Base-by-base conservation (phyloP, 2,888 invertebrate genomes). In the Phragmatobia fuliginosa region DNA sequence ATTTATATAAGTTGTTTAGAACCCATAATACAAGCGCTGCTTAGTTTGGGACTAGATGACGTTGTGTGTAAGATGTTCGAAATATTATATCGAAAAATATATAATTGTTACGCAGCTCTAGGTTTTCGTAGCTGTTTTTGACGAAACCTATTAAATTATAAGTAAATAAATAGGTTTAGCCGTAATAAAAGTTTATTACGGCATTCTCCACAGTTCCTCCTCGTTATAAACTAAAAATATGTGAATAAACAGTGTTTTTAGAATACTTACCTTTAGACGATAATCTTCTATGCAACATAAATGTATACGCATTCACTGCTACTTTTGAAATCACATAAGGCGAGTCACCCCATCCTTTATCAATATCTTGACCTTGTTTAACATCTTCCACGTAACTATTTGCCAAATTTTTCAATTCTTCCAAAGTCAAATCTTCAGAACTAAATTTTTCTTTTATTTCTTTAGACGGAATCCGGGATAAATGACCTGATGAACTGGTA, bases 261-360 rank as follows among this genome's bases (percentile, higher is more conserved):
- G 16, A 25, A 18, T 62, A 38, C 28, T 36, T 65, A 93, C 94
- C 92, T 89, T 80, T 87, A 4, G 80, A 67, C 2, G 76, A 62
- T 33, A 94, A 81, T 82, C 82, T 88, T 62, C 95, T 91, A 80
- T 97, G 96, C 76, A 97, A 96, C 77, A 97, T 94, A 75, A 96
- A 93, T 0, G 97, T 96, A 73, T 98, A 93, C 0, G 97, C 97
- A 73, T 96, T 96, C 0, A 97, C 95, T 2, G 96, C 97, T 14
- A 97, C 96, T 93, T 98, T 98, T 0, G 97, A 97, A 1, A 97
- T 96, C 0, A 95, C 95, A 81, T 98, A 98, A 0, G 97, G 94
- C 1, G 96, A 96, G 56, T 93, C 92, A 0, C 96, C 95, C 96
- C 97, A 97, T 4, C 96, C 90, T 21, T 90, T 86, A 14, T 69